Percentiles rank a stretch among this genome's conserved stretches.
phyloP scores from a whole-genome alignment of 2,888 invertebrate genomes.

The Cataglyphis altisquamis region DNA sequence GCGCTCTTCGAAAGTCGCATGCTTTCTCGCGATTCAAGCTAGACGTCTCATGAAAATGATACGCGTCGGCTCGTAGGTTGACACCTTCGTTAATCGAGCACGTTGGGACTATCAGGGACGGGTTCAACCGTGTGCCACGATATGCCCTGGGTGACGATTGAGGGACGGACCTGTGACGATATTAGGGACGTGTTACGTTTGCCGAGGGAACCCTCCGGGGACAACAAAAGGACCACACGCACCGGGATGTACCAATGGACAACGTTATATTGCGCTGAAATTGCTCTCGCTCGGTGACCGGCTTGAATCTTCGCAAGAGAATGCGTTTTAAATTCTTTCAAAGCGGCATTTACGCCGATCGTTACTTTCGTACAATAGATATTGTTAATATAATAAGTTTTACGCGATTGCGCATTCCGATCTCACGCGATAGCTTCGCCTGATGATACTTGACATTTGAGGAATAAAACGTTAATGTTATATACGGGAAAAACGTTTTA shows the following conservation, averaged over 20 bases:
- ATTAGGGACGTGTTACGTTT: conserved; percentile 85
- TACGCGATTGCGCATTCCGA: neutral
- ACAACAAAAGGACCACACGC: conserved; percentile 85
- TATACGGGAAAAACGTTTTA: neutral
- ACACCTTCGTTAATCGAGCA: conserved; percentile 82
- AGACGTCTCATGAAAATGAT: conserved; percentile 55
- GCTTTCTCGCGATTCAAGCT: neutral
- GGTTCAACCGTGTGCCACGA: conserved; percentile 75
- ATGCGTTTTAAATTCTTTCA: conserved; percentile 36
- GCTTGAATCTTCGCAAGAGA: conserved; percentile 58
- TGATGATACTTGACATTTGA: conserved; percentile 1
- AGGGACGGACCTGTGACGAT: conserved; percentile 80
- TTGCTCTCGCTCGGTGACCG: conserved; percentile 64
- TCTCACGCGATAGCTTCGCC: neutral
- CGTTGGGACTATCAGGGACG: conserved; percentile 78
- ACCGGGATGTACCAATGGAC: conserved; percentile 83
- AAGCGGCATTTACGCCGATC: neutral
- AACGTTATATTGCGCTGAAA: conserved; percentile 82
- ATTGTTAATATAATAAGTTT: neutral
- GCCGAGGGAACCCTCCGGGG: conserved; percentile 82
- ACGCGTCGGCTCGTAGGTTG: conserved; percentile 74
- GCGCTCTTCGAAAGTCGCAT: neutral
- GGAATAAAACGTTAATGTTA: neutral
- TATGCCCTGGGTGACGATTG: conserved; percentile 73
- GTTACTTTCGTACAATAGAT: neutral